Conservation (phyloP, 2,113 vertebrate species). For the Vulpes lagopus region DNA sequence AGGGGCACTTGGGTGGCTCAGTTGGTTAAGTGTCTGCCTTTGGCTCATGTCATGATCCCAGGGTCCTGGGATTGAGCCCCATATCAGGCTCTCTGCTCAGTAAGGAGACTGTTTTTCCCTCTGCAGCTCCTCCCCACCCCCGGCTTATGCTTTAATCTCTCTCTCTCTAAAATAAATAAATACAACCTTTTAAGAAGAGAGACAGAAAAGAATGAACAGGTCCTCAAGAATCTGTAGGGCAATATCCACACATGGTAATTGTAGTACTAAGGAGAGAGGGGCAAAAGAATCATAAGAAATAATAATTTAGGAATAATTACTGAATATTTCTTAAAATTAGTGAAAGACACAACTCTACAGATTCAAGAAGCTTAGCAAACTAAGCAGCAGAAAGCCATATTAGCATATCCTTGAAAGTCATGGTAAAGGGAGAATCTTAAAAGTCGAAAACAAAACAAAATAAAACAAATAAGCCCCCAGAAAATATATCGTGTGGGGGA, state of each 20-base stretch:
- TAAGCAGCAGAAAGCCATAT: not conserved
- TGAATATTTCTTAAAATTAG: not conserved
- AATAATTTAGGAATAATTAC: constrained; percentile 5
- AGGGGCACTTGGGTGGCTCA: not conserved
- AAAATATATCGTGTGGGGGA: not conserved
- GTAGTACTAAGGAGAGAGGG: not conserved
- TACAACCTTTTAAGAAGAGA: not conserved
- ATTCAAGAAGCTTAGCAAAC: not conserved
- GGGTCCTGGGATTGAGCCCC: not conserved
- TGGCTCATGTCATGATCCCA: not conserved
- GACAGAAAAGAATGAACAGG: not conserved
- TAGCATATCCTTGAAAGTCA: constrained; percentile 6
- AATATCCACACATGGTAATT: not conserved
- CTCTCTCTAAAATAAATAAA: not conserved
- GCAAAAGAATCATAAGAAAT: not conserved
- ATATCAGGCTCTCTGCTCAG: not conserved
- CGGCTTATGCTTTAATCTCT: not conserved
- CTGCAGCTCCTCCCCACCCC: not conserved
- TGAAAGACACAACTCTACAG: not conserved
- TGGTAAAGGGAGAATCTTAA: not conserved
- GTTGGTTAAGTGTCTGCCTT: not conserved
- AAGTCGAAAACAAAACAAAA: not conserved
- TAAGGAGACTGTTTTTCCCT: not conserved
- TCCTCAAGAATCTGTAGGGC: not conserved
- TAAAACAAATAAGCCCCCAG: not conserved